Evolutionary conservation across 2,113 vertebrate species (phyloP), one percentile per base, ranked within the genome.

Genomic region (Dipodomys stephensi): DNA sequence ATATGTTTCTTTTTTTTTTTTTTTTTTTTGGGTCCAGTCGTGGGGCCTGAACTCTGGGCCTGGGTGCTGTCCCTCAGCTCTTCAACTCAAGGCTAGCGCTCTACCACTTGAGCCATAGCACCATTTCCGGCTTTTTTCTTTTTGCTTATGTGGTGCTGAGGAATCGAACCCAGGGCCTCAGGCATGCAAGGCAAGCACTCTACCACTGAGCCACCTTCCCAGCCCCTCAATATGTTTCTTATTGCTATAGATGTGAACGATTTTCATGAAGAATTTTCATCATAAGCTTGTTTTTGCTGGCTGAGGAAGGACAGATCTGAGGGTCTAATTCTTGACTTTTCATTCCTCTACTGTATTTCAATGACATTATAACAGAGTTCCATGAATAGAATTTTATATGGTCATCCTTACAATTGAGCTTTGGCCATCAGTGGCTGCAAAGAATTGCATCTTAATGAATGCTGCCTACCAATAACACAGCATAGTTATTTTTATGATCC

Each of bases 201-300:
- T 35, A 35, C 35, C 35, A 35, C 35, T 35, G 35, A 35, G 35
- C 3, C 35, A 35, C 35, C 35, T 35, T 35, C 35, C 35, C 35
- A 35, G 35, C 35, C 35, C 35, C 35, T 85, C 84, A 94, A 79
- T 81, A 87, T 74, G 4, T 78, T 86, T 94, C 49, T 89, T 91
- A 9, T 87, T 57, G 35, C 32, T 87, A 12, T 3, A 68, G 62
- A 81, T 20, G 67, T 77, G 57, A 85, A 44, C 39, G 69, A 81
- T 57, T 73, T 73, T 12, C 18, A 60, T 46, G 32, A 53, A 53
- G 49, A 53, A 64, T 87, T 93, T 81, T 93, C 91, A 71, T 60
- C 69, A 67, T 60, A 49, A 91, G 5, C 32, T 72, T 74, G 39
- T 82, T 87, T 91, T 81, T 71, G 39, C 60, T 39, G 69, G 44